phyloP scores from a whole-genome alignment of 1,140 invertebrate genomes.

The Drosophila orena region DNA sequence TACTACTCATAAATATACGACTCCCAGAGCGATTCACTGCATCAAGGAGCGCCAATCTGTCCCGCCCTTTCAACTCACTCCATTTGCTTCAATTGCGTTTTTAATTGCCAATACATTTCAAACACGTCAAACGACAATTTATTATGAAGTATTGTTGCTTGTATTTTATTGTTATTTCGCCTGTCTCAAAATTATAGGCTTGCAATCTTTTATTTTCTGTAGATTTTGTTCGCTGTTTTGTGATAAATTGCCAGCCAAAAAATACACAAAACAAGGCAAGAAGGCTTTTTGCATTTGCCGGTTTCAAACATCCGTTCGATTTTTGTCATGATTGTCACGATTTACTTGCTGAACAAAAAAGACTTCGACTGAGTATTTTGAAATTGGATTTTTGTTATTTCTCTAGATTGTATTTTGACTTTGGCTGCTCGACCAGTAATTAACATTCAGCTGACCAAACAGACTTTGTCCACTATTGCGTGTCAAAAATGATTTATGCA shows the following conservation, averaged over 20 bases:
- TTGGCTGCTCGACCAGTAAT: slow-evolving; percentile 50
- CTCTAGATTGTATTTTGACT: not conserved
- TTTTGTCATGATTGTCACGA: slow-evolving; percentile 80
- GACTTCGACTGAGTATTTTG: slow-evolving; percentile 31
- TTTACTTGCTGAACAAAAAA: slow-evolving; percentile 65
- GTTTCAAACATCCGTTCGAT: slow-evolving; percentile 76
- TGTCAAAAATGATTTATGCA: not conserved
- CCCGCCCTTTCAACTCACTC: slow-evolving; percentile 8
- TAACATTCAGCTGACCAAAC: slow-evolving; percentile 69
- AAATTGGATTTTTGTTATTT: slow-evolving; percentile 14
- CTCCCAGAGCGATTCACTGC: slow-evolving; percentile 27
- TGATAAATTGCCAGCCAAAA: slow-evolving; percentile 71
- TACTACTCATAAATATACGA: slow-evolving; percentile 32
- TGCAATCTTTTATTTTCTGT: slow-evolving; percentile 51
- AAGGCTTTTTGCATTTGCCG: slow-evolving; percentile 59
- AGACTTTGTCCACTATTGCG: slow-evolving; percentile 5
- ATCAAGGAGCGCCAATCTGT: slow-evolving; percentile 25
- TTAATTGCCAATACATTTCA: slow-evolving; percentile 74
- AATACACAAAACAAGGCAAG: slow-evolving; percentile 34
- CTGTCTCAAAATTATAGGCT: slow-evolving; percentile 42
- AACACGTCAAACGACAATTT: slow-evolving; percentile 79
- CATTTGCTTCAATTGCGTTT: slow-evolving; percentile 49
- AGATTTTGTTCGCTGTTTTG: slow-evolving; percentile 50
- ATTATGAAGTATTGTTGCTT: slow-evolving; percentile 62
- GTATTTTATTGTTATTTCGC: slow-evolving; percentile 28